Evolutionary conservation across 1,140 invertebrate species (phyloP).

Genomic region (Ceratina calcarata): DNA sequence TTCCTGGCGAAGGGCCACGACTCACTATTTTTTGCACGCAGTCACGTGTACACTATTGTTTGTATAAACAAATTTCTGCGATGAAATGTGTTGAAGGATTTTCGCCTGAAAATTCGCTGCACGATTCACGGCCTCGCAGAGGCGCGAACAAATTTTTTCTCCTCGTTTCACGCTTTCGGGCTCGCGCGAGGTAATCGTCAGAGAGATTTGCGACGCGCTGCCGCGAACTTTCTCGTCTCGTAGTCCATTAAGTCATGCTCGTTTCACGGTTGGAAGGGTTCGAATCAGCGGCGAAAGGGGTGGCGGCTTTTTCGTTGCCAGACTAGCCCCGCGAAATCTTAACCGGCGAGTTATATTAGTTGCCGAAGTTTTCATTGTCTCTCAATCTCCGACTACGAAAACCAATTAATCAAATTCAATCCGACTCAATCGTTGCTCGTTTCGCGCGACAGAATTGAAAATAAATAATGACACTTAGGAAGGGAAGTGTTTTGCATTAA

Average conservation of each 20-base stretch:
- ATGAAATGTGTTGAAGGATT: background rate
- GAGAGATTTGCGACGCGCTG: conserved; percentile 7
- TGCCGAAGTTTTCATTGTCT: conserved; percentile 43
- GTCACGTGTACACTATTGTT: too few species aligned
- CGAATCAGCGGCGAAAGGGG: conserved; percentile 21
- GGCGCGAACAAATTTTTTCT: background rate
- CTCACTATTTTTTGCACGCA: too few species aligned
- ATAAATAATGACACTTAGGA: background rate
- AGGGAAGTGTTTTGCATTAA: too few species aligned
- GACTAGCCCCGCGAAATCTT: background rate
- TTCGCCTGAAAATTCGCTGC: background rate
- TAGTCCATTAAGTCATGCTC: conserved; percentile 47
- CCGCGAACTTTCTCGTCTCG: conserved; percentile 37
- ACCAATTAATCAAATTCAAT: conserved; percentile 27
- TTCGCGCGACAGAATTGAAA: background rate
- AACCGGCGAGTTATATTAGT: conserved; percentile 33
- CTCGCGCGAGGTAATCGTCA: conserved; percentile 20
- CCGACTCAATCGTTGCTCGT: background rate
- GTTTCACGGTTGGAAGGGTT: conserved; percentile 40
- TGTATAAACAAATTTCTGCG: background rate
- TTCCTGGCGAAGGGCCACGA: too few species aligned
- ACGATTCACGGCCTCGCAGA: background rate
- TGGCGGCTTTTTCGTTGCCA: conserved; percentile 14
- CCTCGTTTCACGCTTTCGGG: background rate
- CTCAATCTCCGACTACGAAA: background rate